A percentile compares a stretch with the other conserved stretches of the same genome.
Evolutionary conservation across 1,140 invertebrate species (phyloP).

Genomic region (Pomacea maculata): DNA sequence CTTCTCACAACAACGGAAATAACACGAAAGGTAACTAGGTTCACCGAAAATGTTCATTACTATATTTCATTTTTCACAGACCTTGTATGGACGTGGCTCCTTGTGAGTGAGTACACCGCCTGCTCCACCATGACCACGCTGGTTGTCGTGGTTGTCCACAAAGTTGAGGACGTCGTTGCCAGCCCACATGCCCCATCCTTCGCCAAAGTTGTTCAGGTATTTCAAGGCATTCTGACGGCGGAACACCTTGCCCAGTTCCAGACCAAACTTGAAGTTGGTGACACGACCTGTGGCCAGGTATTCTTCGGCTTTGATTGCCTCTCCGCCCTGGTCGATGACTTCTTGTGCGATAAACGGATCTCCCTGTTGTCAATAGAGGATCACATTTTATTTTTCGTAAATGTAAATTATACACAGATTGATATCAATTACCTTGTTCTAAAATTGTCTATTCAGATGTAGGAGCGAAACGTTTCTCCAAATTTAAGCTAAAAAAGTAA

Average conservation of each 20-base stretch:
- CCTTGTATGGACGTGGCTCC: slow-evolving; percentile 67
- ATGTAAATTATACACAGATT: slow-evolving; percentile 2
- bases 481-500: too few relatives aligned
- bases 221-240: slow-evolving; percentile 46
- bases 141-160: slow-evolving; percentile 69
- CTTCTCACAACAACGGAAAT: too few relatives aligned
- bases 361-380: slow-evolving; percentile 23
- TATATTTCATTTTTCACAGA: background rate
- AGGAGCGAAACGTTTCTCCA: too few relatives aligned
- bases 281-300: slow-evolving; percentile 71
- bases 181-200: slow-evolving; percentile 58
- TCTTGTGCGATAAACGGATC: slow-evolving; percentile 76
- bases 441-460: too few relatives aligned
- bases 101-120: slow-evolving; percentile 60
- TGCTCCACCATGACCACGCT: slow-evolving; percentile 62
- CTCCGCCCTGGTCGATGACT: slow-evolving; percentile 81
- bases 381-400: background rate
- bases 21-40: too few relatives aligned
- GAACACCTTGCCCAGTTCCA: slow-evolving; percentile 57
- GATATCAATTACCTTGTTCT: background rate
- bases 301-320: slow-evolving; percentile 71
- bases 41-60: too few relatives aligned
- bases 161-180: slow-evolving; percentile 63
- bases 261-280: slow-evolving; percentile 80
- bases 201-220: slow-evolving; percentile 53